Evolutionary conservation across 2,113 vertebrate genomes (phyloP).

Genomic region (Pterocles orientalis): DNA sequence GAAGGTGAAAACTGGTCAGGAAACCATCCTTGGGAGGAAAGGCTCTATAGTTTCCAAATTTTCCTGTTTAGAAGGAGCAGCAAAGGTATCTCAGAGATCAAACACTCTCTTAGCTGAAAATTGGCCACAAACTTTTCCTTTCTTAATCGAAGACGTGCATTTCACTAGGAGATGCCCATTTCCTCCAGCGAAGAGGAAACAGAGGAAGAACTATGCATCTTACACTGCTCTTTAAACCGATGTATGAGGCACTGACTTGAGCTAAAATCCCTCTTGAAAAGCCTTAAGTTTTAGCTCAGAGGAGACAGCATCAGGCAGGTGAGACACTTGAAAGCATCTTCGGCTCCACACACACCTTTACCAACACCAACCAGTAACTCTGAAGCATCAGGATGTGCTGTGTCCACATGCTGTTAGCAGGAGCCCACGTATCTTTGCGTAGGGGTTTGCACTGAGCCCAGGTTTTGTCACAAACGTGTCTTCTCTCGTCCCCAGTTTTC

Average conservation of each 20-base stretch:
- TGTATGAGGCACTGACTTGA: not conserved
- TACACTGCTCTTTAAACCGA: not conserved
- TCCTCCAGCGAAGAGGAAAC: not conserved
- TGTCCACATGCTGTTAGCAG: not conserved
- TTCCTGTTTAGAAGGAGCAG: not conserved
- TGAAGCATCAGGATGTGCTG: not conserved
- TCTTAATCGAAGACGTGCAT: not conserved
- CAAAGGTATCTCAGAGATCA: not conserved
- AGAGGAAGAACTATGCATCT: not conserved
- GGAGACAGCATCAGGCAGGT: not conserved
- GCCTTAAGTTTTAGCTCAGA: not conserved
- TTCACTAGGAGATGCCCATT: not conserved
- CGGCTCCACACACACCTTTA: not conserved
- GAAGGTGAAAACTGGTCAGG: not conserved
- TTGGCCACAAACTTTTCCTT: not conserved
- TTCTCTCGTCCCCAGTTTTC: not conserved
- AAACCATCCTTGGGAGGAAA: not conserved
- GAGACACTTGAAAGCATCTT: not conserved
- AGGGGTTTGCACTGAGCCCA: not conserved
- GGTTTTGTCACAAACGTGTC: not conserved
- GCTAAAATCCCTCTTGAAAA: not conserved
- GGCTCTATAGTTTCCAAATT: not conserved
- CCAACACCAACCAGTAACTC: too few species aligned
- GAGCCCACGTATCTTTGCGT: fast-evolving
- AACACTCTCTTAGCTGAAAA: not conserved